phyloP scores from a whole-genome alignment of 1,140 invertebrate species.

The Caerostris darwini region DNA sequence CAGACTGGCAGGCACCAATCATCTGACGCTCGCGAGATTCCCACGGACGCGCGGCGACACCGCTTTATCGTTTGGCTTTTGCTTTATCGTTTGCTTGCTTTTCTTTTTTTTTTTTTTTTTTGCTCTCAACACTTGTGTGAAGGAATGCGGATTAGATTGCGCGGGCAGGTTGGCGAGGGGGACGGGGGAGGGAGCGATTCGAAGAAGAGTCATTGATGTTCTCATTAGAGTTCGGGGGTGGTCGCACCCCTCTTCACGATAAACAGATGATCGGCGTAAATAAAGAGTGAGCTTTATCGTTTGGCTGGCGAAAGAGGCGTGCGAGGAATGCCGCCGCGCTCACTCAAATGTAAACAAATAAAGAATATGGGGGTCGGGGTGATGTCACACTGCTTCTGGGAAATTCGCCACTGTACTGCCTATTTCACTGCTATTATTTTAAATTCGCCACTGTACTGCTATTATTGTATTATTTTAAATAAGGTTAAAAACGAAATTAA shows the following conservation, averaged over 20 bases:
- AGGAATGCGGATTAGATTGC: not conserved
- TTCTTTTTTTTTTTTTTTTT: constrained; percentile 13
- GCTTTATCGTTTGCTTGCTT: not conserved
- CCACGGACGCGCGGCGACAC: constrained; percentile 28
- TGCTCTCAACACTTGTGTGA: constrained; percentile 16
- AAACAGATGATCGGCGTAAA: constrained; percentile 4
- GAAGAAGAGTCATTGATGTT: not conserved
- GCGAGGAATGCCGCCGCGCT: not conserved
- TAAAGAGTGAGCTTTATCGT: constrained; percentile 10
- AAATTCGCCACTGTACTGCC: not conserved
- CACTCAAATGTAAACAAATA: not conserved
- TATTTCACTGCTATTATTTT: too few relatives aligned
- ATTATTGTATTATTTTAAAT: too few relatives aligned
- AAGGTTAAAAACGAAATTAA: too few relatives aligned
- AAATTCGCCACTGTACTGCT: not conserved
- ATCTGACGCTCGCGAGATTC: not conserved
- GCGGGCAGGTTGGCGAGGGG: not conserved
- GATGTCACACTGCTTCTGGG: not conserved
- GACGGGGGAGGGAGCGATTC: not conserved
- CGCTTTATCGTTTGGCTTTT: not conserved
- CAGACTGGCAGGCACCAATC: constrained; percentile 19
- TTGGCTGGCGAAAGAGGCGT: not conserved
- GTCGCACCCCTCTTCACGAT: not conserved
- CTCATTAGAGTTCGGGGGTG: not conserved
- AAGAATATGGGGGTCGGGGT: not conserved